These are phyloP conservation scores for Aleiodes testaceus DNA, from an alignment of 2,888 invertebrate genomes.

Conservation along the genomic window DNA sequence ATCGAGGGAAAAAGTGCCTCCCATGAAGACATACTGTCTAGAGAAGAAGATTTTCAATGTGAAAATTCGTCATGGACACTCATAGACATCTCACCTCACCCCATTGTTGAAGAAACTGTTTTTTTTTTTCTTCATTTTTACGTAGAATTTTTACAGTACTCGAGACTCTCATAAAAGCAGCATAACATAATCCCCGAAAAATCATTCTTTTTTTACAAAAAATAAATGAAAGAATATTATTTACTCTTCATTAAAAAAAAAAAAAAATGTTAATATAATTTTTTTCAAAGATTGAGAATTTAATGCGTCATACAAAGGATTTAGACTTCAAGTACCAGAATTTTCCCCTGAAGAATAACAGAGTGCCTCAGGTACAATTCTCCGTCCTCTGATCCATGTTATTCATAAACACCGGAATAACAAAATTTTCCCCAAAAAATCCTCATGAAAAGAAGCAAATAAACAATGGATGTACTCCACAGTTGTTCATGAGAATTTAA, in stretches of 20 bases:
- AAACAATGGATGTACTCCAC: neutral
- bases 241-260: neutral
- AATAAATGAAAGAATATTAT: too few species aligned
- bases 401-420: constrained; percentile 53
- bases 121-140: too few species aligned
- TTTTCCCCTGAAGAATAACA: neutral
- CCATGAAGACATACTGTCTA: constrained; percentile 1
- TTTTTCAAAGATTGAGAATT: neutral
- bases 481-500: neutral
- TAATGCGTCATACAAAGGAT: neutral
- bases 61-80: constrained; percentile 10
- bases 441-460: neutral
- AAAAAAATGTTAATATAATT: neutral
- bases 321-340: neutral
- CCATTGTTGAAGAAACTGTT: too few species aligned
- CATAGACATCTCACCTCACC: neutral
- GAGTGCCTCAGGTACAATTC: constrained; percentile 54
- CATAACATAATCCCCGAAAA: too few species aligned
- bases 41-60: constrained; percentile 1
- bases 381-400: constrained; percentile 56
- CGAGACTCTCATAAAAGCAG: too few species aligned
- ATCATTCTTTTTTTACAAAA: too few species aligned
- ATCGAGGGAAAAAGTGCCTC: neutral
- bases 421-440: neutral
- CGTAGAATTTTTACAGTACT: too few species aligned